Percentiles rank a stretch among this genome's conserved stretches.
Conservation (phyloP, 2,113 vertebrate species). For the Picathartes gymnocephalus region DNA sequence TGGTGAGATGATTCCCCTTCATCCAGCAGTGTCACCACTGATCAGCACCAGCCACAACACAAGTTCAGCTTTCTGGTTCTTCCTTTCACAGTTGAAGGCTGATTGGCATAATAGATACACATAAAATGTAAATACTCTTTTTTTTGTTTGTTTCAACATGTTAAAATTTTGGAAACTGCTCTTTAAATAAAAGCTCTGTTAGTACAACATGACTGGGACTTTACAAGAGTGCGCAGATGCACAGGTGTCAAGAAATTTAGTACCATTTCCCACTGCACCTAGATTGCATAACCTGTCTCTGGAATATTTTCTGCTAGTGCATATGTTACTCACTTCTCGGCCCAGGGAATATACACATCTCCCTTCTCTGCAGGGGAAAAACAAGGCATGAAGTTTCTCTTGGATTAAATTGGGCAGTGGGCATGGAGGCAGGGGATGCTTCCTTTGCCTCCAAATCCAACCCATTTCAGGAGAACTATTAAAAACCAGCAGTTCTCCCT, state of each 20-base stretch:
- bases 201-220: not conserved
- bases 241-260: not conserved
- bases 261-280: not conserved
- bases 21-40: not conserved
- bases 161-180: not conserved
- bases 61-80: not conserved
- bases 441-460: not conserved
- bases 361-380: not conserved
- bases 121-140: not conserved
- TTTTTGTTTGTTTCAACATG: not conserved
- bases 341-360: not conserved
- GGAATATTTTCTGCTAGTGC: not conserved
- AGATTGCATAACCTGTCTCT: not conserved
- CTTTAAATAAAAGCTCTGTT: not conserved
- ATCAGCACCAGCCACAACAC: not conserved
- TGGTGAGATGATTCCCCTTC: not conserved
- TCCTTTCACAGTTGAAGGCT: not conserved
- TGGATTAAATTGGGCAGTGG: not conserved
- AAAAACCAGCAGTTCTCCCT: not conserved
- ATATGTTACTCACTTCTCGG: not conserved
- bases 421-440: accelerated
- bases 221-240: not conserved
- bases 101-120: not conserved
- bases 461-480: not conserved
- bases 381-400: not conserved